Evolutionary conservation across 2,797 vertebrate genomes (phyloP).

Genomic region (Chaetodon trifasciatus): DNA sequence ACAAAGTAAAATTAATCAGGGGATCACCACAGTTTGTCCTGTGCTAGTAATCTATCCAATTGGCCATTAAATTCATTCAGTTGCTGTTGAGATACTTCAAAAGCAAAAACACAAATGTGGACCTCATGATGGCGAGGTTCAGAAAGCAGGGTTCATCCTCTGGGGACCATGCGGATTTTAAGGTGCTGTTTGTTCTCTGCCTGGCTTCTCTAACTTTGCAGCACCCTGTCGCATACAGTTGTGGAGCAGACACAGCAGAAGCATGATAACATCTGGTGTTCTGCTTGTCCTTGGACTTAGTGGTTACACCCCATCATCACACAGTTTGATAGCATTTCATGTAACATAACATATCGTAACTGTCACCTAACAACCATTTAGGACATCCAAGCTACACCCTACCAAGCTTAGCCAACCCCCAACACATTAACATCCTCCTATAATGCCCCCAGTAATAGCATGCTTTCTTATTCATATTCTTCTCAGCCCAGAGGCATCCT

Average conservation of each 20-base stretch:
- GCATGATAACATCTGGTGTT: background rate
- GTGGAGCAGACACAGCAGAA: background rate
- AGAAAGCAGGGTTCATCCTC: background rate
- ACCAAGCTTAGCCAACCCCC: background rate
- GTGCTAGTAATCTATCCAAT: background rate
- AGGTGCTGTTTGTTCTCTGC: background rate
- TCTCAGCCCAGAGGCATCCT: conserved; percentile 17
- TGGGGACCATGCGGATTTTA: background rate
- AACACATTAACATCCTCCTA: background rate
- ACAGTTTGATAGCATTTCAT: background rate
- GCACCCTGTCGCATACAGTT: background rate
- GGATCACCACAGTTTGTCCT: background rate
- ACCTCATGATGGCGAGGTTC: background rate
- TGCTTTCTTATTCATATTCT: conserved; percentile 7
- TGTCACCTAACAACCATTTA: background rate
- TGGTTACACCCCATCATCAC: background rate
- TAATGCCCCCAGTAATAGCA: background rate
- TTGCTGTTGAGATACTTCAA: background rate
- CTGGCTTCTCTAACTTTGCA: background rate
- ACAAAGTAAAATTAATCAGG: background rate
- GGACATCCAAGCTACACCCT: background rate
- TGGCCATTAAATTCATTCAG: no score
- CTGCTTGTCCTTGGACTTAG: conserved; percentile 2
- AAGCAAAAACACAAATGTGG: background rate
- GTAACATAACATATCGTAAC: background rate